A percentile compares a stretch with the other conserved stretches of the same genome.
Conservation (phyloP, 2,113 vertebrate species). For the Platysternon megacephalum region DNA sequence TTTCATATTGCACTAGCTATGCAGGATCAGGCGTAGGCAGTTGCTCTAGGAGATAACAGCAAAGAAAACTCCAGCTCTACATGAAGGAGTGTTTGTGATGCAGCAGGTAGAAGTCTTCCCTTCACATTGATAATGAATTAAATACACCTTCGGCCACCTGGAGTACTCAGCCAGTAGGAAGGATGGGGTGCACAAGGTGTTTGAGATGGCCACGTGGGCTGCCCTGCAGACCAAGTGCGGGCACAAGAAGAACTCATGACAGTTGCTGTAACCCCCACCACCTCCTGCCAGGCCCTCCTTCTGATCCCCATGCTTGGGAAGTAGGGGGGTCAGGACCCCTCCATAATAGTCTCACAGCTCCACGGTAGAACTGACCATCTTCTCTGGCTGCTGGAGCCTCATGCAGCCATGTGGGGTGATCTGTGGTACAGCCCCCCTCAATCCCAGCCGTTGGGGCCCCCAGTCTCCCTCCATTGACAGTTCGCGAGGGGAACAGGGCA, state of each 20-base stretch:
- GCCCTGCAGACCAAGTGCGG: constrained; percentile 85
- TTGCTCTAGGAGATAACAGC: not conserved
- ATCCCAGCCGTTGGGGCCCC: not conserved
- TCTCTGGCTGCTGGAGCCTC: not conserved
- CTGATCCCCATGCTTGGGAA: not conserved
- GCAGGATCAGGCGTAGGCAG: not conserved
- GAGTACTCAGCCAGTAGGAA: constrained; percentile 88
- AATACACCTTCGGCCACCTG: constrained; percentile 81
- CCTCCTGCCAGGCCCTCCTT: not conserved
- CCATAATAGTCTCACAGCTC: not conserved
- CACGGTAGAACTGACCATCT: not conserved
- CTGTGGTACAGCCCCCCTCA: not conserved
- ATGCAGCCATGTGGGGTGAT: not conserved
- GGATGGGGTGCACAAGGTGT: constrained; percentile 88
- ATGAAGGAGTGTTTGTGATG: not conserved
- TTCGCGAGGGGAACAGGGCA: not conserved
- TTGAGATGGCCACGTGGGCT: constrained; percentile 88
- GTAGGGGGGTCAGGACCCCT: not conserved
- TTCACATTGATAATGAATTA: not conserved
- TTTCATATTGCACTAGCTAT: not conserved
- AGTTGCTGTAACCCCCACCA: constrained; percentile 79
- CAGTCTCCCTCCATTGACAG: not conserved
- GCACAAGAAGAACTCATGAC: constrained; percentile 83
- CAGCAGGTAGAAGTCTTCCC: not conserved
- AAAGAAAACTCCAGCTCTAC: not conserved